Conservation (phyloP, 2,113 vertebrate species). For the Micromys minutus region DNA sequence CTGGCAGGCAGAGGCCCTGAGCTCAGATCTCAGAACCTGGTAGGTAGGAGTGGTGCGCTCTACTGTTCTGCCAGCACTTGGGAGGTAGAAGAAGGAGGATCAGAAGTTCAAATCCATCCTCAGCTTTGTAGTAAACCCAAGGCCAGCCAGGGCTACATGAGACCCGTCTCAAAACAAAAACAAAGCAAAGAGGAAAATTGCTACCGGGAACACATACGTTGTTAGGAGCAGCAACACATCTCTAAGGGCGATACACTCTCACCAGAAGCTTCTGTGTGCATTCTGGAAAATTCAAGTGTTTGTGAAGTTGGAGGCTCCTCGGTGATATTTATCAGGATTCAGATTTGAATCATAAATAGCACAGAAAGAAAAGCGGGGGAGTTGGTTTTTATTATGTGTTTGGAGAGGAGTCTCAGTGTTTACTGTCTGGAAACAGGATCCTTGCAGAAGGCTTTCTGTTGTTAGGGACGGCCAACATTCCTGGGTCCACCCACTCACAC, state of each 20-base stretch:
- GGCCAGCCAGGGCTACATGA: neutral
- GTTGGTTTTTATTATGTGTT: constrained; percentile 45
- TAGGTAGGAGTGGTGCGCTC: too few species aligned
- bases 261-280: neutral
- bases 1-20: too few species aligned
- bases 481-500: neutral
- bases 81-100: neutral
- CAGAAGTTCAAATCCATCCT: neutral
- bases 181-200: neutral
- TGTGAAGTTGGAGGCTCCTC: neutral
- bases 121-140: neutral
- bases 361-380: neutral
- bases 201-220: neutral
- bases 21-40: neutral
- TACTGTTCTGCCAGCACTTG: neutral
- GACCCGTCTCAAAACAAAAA: neutral
- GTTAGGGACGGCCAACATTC: neutral
- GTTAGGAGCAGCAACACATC: neutral
- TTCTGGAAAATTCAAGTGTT: neutral
- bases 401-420: constrained; percentile 45
- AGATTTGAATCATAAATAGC: constrained; percentile 43
- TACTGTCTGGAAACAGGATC: constrained; percentile 33
- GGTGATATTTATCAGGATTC: constrained; percentile 11
- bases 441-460: neutral
- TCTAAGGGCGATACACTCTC: neutral